A percentile compares a stretch with the other conserved stretches of the same genome.
These are phyloP conservation scores for Stenolophus ochropezus DNA, from an alignment of 2,888 invertebrate species.

Conservation along the genomic window DNA sequence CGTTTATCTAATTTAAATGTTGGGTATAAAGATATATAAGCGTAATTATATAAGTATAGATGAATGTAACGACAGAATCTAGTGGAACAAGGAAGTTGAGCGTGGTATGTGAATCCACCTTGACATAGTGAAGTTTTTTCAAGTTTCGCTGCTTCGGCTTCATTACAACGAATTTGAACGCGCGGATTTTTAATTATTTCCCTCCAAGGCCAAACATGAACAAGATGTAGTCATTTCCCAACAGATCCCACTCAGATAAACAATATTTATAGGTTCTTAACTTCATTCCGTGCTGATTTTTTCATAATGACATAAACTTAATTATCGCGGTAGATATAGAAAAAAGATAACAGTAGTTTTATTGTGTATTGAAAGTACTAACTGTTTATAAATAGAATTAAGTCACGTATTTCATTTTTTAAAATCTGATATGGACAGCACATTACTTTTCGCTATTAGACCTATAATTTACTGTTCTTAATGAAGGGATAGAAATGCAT, in stretches of 20 bases:
- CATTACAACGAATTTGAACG: slow-evolving; percentile 5
- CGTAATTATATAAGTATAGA: too few species aligned
- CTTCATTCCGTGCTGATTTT: slow-evolving; percentile 9
- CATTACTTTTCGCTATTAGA: not conserved
- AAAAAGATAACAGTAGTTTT: not conserved
- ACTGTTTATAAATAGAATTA: not conserved
- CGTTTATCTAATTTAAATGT: too few species aligned
- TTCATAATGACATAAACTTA: slow-evolving; percentile 11
- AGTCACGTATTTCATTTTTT: too few species aligned
- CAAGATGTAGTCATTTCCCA: not conserved
- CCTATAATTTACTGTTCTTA: too few species aligned
- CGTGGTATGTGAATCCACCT: not conserved
- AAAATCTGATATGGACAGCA: not conserved
- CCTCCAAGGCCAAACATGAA: not conserved
- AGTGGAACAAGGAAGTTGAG: not conserved
- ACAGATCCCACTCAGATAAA: not conserved
- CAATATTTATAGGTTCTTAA: slow-evolving; percentile 7
- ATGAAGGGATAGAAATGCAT: too few species aligned
- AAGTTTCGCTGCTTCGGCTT: not conserved
- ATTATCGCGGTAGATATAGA: not conserved
- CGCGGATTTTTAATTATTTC: slow-evolving; percentile 25
- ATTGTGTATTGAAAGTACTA: not conserved
- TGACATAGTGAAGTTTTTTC: slow-evolving; percentile 1
- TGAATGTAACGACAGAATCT: too few species aligned
- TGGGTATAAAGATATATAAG: too few species aligned